phyloP scores from a whole-genome alignment of 2,888 invertebrate genomes.

The Pantelozetes paolii region DNA sequence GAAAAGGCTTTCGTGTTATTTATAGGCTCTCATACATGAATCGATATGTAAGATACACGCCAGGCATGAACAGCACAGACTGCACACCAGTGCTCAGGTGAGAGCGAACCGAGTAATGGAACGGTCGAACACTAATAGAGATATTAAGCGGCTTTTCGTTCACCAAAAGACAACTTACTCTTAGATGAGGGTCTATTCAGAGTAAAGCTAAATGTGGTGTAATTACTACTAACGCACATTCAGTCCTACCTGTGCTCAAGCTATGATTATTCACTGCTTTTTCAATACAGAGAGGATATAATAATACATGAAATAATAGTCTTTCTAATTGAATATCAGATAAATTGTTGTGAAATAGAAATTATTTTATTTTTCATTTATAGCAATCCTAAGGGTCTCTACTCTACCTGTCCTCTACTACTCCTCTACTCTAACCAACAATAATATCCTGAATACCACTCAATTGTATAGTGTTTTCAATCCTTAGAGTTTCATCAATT shows the following conservation, averaged over 20 bases:
- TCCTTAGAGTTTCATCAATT: not conserved
- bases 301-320: not conserved
- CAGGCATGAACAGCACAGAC: not conserved
- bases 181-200: slow-evolving; percentile 3
- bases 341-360: slow-evolving; percentile 1
- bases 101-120: slow-evolving; percentile 9
- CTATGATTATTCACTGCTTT: slow-evolving; percentile 25
- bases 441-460: not conserved
- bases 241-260: not conserved
- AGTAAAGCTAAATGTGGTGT: slow-evolving; percentile 14
- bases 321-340: slow-evolving; percentile 17
- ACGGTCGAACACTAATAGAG: slow-evolving; percentile 24
- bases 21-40: slow-evolving; percentile 13
- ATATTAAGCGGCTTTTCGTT: slow-evolving; percentile 33
- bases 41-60: slow-evolving; percentile 24
- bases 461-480: not conserved
- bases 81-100: not conserved
- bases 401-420: too few relatives aligned
- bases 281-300: slow-evolving; percentile 1
- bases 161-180: slow-evolving; percentile 29
- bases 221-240: slow-evolving; percentile 13
- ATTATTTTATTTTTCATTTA: slow-evolving; percentile 1
- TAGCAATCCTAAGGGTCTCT: not conserved
- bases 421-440: not conserved
- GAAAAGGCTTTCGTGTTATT: slow-evolving; percentile 30